Percentiles rank a stretch among this genome's conserved stretches.
These are phyloP conservation scores for Lepus americanus DNA, from an alignment of 2,113 vertebrate species.

Conservation along the genomic window DNA sequence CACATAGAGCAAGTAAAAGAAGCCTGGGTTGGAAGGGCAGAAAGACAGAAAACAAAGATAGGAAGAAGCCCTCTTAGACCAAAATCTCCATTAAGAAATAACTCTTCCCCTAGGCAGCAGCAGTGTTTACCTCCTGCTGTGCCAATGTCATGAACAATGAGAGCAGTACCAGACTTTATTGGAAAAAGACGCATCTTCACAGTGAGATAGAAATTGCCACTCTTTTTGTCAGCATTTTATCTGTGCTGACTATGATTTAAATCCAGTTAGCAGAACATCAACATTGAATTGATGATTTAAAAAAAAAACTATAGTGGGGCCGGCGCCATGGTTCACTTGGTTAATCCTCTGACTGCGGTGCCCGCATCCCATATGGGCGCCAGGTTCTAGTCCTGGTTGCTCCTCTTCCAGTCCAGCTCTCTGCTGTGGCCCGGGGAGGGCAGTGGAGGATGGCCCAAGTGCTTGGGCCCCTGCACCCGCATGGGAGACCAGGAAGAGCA, in stretches of 20 bases:
- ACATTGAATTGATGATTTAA: background rate
- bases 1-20: background rate
- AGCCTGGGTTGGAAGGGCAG: background rate
- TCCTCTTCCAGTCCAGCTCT: too few species aligned
- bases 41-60: background rate
- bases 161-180: background rate
- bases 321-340: too few species aligned
- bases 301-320: too few species aligned
- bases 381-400: too few species aligned
- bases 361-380: too few species aligned
- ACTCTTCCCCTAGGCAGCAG: background rate
- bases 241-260: slow-evolving; percentile 19
- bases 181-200: background rate
- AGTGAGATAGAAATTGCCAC: background rate
- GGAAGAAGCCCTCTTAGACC: background rate
- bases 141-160: background rate
- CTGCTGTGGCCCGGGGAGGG: too few species aligned
- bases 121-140: slow-evolving; percentile 1
- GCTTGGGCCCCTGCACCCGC: too few species aligned
- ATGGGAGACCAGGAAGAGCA: too few species aligned
- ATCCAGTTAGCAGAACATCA: slow-evolving; percentile 35
- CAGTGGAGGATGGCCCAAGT: too few species aligned
- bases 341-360: too few species aligned
- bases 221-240: slow-evolving; percentile 33
- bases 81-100: slow-evolving; percentile 42